phyloP scores from a whole-genome alignment of 2,797 vertebrate genomes.

The Loriculus beryllinus region DNA sequence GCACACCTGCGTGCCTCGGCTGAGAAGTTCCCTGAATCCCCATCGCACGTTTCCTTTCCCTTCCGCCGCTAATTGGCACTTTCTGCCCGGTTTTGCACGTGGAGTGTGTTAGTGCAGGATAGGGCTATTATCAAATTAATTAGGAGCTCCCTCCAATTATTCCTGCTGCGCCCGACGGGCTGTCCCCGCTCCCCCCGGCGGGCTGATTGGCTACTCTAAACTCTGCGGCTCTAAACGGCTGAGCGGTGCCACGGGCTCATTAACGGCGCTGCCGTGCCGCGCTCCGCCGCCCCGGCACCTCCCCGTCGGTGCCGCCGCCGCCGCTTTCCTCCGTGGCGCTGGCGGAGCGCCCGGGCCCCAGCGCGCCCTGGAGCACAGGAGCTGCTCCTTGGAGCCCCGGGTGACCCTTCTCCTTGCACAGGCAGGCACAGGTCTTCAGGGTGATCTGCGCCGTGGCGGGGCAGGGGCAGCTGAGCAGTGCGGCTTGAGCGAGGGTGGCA shows the following conservation, averaged over 20 bases:
- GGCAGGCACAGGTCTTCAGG: background rate
- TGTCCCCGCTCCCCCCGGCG: background rate
- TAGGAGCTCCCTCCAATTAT: conserved; percentile 65
- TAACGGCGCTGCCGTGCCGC: background rate
- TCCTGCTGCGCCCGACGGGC: conserved; percentile 49
- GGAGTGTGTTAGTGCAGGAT: conserved; percentile 47
- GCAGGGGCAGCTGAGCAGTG: accelerated
- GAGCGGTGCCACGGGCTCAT: background rate
- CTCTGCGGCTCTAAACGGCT: background rate
- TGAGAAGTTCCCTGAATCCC: background rate
- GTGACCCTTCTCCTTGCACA: background rate
- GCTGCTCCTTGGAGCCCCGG: no score
- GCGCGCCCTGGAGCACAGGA: accelerated
- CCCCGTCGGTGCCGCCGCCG: accelerated
- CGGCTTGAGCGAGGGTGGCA: background rate
- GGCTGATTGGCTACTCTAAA: conserved; percentile 8
- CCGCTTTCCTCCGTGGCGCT: accelerated
- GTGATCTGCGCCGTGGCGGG: background rate
- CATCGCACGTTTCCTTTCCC: background rate
- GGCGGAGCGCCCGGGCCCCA: accelerated
- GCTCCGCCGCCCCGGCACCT: background rate
- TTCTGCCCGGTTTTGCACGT: conserved; percentile 45
- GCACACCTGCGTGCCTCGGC: background rate
- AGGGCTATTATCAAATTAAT: conserved; percentile 68
- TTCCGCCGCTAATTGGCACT: conserved; percentile 34